phyloP scores from a whole-genome alignment of 2,113 vertebrate species.

The Grus americana region DNA sequence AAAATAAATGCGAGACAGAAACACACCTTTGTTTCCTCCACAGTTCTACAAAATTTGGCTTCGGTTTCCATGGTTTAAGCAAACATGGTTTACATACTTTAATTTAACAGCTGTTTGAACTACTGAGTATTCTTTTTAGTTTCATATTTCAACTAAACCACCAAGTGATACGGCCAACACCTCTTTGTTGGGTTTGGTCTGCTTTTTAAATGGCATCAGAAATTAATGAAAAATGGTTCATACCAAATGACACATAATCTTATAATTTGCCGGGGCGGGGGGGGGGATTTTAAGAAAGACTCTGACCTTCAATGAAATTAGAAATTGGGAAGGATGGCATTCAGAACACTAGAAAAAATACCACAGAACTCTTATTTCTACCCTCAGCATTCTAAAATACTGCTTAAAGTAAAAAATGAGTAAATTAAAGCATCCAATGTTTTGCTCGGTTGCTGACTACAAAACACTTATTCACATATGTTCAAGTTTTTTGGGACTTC shows the following conservation, averaged over 20 bases:
- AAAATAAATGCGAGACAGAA: not conserved
- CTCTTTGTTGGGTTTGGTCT: not conserved
- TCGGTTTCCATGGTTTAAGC: not conserved
- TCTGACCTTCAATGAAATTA: not conserved
- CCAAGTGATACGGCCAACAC: not conserved
- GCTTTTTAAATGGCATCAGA: not conserved
- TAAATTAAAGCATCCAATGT: not conserved
- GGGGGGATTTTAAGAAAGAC: not conserved
- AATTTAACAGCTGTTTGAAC: not conserved
- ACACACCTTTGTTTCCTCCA: not conserved
- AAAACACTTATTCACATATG: not conserved
- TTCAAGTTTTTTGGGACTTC: not conserved
- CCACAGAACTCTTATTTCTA: not conserved
- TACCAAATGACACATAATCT: not conserved
- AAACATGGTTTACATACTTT: not conserved
- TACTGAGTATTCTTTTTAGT: not conserved
- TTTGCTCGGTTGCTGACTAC: not conserved
- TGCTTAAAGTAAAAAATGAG: not conserved
- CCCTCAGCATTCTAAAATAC: not conserved
- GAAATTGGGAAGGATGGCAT: not conserved
- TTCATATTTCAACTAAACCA: not conserved
- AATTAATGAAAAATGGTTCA: not conserved
- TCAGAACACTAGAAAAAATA: not conserved
- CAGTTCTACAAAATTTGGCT: not conserved
- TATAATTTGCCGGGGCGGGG: not conserved